Conservation (phyloP, 2,797 vertebrate genomes). For the Chelon labrosus region DNA sequence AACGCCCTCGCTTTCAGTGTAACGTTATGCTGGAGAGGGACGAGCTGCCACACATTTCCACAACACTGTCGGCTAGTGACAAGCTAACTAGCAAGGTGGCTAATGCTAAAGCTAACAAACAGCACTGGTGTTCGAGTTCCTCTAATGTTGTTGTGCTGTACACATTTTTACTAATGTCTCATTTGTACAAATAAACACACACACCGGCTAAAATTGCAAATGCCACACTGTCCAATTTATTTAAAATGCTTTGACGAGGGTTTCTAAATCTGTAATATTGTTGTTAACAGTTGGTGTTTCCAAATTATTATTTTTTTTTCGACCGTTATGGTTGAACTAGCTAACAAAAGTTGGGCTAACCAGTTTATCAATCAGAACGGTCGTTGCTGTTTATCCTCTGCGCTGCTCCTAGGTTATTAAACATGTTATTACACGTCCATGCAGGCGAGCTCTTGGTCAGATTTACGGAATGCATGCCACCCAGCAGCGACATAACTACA, state of each 20-base stretch:
- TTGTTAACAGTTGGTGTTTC: constrained; percentile 7
- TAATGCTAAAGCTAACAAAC: constrained; percentile 74
- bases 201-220: background rate
- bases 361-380: constrained; percentile 8
- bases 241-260: rapidly evolving
- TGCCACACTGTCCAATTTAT: background rate
- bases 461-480: constrained; percentile 56
- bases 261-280: background rate
- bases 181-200: background rate
- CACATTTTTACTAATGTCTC: background rate
- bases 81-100: constrained; percentile 74
- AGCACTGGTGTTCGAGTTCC: constrained; percentile 26
- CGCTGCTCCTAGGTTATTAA: background rate
- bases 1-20: constrained; percentile 61
- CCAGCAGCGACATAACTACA: constrained; percentile 42
- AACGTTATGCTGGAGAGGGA: constrained; percentile 20
- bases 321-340: constrained; percentile 49
- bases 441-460: constrained; percentile 31
- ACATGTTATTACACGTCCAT: constrained; percentile 8
- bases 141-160: constrained; percentile 27
- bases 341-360: constrained; percentile 66
- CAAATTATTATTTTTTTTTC: background rate
- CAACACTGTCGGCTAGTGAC: constrained; percentile 62
- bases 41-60: constrained; percentile 65
- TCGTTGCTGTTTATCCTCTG: background rate